Evolutionary conservation across 2,888 invertebrate species (phyloP).

Genomic region (Tipula confusa): DNA sequence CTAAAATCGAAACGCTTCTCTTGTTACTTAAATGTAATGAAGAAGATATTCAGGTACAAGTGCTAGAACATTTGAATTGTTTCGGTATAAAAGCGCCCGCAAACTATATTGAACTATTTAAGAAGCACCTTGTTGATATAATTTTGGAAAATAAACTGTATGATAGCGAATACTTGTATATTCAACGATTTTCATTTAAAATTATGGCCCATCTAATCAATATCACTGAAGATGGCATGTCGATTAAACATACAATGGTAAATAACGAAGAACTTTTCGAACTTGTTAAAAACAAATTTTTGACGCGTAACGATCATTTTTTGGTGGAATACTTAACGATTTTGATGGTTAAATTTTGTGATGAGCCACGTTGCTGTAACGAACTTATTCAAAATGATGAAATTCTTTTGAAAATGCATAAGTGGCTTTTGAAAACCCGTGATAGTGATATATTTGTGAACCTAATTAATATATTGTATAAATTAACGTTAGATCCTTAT

Average conservation of each 20-base stretch:
- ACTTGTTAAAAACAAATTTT: constrained; percentile 20
- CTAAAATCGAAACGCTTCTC: constrained; percentile 31
- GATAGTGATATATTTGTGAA: constrained; percentile 34
- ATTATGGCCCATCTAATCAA: constrained; percentile 32
- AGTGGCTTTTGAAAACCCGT: background rate
- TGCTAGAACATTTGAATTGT: constrained; percentile 33
- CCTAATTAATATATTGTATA: constrained; percentile 33
- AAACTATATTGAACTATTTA: constrained; percentile 29
- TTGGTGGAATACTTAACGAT: constrained; percentile 33
- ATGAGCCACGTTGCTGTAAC: constrained; percentile 33
- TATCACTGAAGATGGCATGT: background rate
- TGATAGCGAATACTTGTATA: constrained; percentile 29
- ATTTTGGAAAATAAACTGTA: constrained; percentile 31
- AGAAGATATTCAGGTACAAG: constrained; percentile 31
- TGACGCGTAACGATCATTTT: constrained; percentile 30
- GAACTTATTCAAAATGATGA: constrained; percentile 15
- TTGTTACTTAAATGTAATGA: constrained; percentile 32
- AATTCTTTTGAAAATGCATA: constrained; percentile 21
- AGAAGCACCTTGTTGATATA: constrained; percentile 31
- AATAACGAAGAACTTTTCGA: constrained; percentile 28
- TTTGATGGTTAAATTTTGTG: constrained; percentile 29
- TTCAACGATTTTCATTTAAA: constrained; percentile 34
- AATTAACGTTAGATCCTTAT: constrained; percentile 28
- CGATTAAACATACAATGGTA: background rate
- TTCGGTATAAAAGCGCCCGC: constrained; percentile 31